A percentile compares a stretch with the other conserved stretches of the same genome.
These are phyloP conservation scores for Tamandua tetradactyla DNA, from an alignment of 2,797 vertebrate genomes.

Conservation along the genomic window DNA sequence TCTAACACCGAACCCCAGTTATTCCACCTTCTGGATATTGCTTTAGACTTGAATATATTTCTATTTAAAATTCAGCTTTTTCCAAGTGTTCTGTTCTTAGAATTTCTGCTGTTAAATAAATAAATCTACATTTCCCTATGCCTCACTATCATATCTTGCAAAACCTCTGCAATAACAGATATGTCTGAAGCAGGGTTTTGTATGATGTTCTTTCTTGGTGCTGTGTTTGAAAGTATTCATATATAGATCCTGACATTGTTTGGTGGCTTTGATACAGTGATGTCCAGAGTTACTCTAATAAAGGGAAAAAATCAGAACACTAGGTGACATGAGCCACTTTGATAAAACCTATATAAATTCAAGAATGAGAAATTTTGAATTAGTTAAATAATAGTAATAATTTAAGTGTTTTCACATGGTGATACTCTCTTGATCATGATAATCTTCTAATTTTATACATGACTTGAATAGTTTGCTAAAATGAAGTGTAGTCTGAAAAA, in stretches of 20 bases:
- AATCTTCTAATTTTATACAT: not conserved
- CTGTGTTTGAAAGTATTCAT: constrained; percentile 16
- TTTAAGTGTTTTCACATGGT: not conserved
- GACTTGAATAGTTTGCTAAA: not conserved
- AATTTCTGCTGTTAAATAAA: not conserved
- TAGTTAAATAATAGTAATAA: not conserved
- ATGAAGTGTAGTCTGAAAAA: not conserved
- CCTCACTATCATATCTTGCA: not conserved
- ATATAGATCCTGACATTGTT: not conserved
- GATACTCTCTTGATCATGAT: not conserved
- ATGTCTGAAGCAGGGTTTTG: not conserved
- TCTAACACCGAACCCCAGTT: not conserved
- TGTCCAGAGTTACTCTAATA: not conserved
- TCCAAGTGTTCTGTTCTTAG: not conserved
- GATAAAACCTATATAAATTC: not conserved
- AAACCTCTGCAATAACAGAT: not conserved
- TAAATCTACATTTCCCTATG: not conserved
- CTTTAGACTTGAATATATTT: not conserved
- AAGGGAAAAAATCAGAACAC: not conserved
- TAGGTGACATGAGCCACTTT: not conserved
- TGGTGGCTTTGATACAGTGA: not conserved
- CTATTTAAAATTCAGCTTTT: not conserved
- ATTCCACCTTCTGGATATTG: not conserved
- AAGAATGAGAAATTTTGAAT: constrained; percentile 37
- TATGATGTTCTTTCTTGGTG: not conserved